Base-by-base conservation (phyloP, 2,797 vertebrate genomes). In the Apogon talboti region DNA sequence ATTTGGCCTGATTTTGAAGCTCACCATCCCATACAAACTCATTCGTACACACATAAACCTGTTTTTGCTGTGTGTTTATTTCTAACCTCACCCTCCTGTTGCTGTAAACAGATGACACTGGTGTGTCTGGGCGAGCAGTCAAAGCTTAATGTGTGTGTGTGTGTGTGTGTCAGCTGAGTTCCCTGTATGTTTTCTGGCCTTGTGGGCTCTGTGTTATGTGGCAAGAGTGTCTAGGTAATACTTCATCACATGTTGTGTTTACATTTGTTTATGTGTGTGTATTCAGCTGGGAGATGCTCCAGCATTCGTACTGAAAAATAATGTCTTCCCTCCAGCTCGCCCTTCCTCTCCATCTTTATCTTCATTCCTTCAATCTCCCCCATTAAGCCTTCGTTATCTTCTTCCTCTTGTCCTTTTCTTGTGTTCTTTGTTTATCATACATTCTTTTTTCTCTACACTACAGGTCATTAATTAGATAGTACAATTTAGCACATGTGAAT, bases 121-220 rank as follows among this genome's bases (percentile, higher is more conserved):
- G 35, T 65, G 74, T 46, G 53, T 78, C 59, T 76, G 61, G 68
- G 66, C 38, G 0, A 53, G 28, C 48, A 50, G 52, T 83, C 71
- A 72, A 66, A 54, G 38, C 43, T 44, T 18, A 1, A 35, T 15
- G 18, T 52, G 35, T n/a, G 30, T 12, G 47, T 53, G 14, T 46
- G 30, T 65, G 43, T 53, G 41, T 50, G 18, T 73, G 74, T 79
- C 71, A 76, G 71, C 81, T 77, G 63, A 74, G 67, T 65, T 52
- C 55, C 54, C 40, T 64, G 66, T 71, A 55, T 62, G 57, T 73
- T 73, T 64, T 71, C 55, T 46, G 60, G 74, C 66, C 52, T 21
- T 80, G 57, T 61, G 64, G 74, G 62, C 41, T 71, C 74, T 75
- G 65, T 76, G 61, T 79, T 66, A 82, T 76, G 83, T 66, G 85